Percentiles rank a stretch among this genome's conserved stretches.
Conservation (phyloP, 2,888 invertebrate genomes). For the Erynnis tages region DNA sequence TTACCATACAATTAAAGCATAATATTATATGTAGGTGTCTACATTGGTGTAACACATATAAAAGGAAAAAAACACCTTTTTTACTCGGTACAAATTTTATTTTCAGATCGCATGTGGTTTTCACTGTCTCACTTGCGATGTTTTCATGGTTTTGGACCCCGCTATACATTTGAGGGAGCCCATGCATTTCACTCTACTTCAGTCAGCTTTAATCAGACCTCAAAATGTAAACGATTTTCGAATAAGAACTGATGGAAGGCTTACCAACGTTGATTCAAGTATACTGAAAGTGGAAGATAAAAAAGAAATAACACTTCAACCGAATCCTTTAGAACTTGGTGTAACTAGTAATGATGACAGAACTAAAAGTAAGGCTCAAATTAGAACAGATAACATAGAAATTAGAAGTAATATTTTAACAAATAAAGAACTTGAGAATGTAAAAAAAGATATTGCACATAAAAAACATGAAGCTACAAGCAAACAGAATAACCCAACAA, state of each 20-base stretch:
- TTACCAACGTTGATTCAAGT: neutral
- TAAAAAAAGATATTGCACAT: no score
- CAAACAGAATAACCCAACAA: no score
- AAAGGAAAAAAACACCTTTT: neutral
- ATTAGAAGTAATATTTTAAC: no score
- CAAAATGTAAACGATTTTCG: no score
- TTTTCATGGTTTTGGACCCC: neutral
- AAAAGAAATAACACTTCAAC: slow-evolving; percentile 19
- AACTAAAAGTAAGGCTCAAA: no score
- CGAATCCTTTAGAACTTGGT: no score
- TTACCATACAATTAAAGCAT: neutral
- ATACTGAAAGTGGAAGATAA: neutral
- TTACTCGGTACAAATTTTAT: neutral
- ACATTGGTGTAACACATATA: neutral
- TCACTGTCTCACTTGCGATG: slow-evolving; percentile 30
- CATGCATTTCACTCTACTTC: slow-evolving; percentile 14
- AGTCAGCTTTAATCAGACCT: neutral
- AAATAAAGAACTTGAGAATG: no score
- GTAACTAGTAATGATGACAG: neutral
- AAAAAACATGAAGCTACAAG: no score
- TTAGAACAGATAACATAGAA: no score
- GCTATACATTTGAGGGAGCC: neutral
- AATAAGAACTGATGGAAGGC: neutral
- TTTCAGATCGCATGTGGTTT: slow-evolving; percentile 1
- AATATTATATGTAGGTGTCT: neutral